Base-by-base conservation (phyloP, 1,140 invertebrate genomes). In the Psilanteris sp. region DNA sequence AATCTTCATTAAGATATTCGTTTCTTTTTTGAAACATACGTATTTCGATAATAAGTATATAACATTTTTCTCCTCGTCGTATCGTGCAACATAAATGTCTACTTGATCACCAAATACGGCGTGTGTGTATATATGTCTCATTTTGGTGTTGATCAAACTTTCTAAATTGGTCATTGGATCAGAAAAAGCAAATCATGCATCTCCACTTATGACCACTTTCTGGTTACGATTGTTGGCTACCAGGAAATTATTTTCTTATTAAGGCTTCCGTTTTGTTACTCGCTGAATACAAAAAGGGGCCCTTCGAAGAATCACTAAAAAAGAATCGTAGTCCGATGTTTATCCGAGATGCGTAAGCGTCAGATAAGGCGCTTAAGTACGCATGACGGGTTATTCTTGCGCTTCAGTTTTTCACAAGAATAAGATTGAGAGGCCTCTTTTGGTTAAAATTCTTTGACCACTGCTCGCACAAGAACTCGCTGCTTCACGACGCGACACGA, bases 321-420 rank as follows among this genome's bases (percentile, higher is more conserved):
- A 36, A 8, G 32, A 24, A 13, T 7, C 10, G 11, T 1, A 20
- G 15, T 32, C 6, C 24, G 26, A 32, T 31, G 43, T 37, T 61
- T 48, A 34, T 48, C 57, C 57, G 15, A 48, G 43, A 48, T 29
- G 22, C 9, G 10, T 10, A 11, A 48, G 26, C 31, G 43, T 39
- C 24, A 48, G 43, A 61, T 48, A 48, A 61, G 41, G 16, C 31
- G 57, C 41, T 61, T 61, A 39, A 48, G 43, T 26, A 9, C 32
- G 32, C 43, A 24, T 46, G 31, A 61, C 41, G n/a, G 24, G 54
- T 57, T 44, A 46, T 61, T 31, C 50, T 6, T 36, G 44, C 13
- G 11, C 16, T 59, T 44, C 1, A 5, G 14, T 32, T 59, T 59
- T 59, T 50, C 39, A 29, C 31, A 3, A 9, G 13, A 20, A 44